Evolutionary conservation across 2,113 vertebrate genomes (phyloP).

Genomic region (Cyphomyrus plagiostoma): DNA sequence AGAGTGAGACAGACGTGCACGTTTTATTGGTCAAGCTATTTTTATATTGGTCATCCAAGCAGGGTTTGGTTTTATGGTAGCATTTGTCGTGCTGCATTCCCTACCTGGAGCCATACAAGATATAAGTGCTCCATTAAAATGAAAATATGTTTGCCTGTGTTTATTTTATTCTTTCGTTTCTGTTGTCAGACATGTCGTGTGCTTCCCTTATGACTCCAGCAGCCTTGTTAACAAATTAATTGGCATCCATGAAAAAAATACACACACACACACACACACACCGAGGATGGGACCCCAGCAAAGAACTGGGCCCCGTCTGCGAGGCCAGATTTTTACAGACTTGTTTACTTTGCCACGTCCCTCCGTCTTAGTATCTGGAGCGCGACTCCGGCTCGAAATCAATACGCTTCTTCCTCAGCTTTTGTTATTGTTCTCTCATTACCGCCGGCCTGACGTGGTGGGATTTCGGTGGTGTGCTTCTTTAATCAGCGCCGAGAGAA

Average conservation of each 20-base stretch:
- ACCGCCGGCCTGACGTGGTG: background rate
- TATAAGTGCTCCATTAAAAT: background rate
- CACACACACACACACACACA: background rate
- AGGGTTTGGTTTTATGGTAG: background rate
- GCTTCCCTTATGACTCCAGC: slow-evolving; percentile 32
- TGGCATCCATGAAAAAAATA: slow-evolving; percentile 46
- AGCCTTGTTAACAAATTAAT: slow-evolving; percentile 48
- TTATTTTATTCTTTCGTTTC: slow-evolving; percentile 24
- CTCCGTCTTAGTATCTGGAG: background rate
- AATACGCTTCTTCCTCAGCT: background rate
- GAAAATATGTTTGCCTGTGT: background rate
- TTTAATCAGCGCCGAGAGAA: background rate
- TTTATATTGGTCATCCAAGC: background rate
- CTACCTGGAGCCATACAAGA: background rate
- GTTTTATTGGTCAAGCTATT: background rate
- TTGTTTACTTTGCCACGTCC: slow-evolving; percentile 10
- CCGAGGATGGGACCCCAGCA: slow-evolving; percentile 33
- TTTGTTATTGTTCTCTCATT: background rate
- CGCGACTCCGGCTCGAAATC: background rate
- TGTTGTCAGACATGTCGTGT: slow-evolving; percentile 32
- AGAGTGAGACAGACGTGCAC: background rate
- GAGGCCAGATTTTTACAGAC: slow-evolving; percentile 15
- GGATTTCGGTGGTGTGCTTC: background rate
- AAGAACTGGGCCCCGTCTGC: slow-evolving; percentile 2
- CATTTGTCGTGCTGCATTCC: background rate